Conservation (phyloP, 2,113 vertebrate species). For the Solea solea region DNA sequence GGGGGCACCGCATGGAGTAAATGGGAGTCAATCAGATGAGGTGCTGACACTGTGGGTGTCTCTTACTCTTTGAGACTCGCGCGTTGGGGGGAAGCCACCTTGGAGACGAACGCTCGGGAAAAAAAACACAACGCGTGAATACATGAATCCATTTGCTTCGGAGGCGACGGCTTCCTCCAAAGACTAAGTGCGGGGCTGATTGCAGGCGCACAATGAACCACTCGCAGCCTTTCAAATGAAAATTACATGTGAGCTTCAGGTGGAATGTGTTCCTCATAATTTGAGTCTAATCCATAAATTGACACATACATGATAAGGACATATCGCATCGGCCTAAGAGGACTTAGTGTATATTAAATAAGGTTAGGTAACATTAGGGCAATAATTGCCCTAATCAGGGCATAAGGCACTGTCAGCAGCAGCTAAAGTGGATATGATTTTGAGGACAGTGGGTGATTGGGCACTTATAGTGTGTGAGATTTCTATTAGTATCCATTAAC, state of each 20-base stretch:
- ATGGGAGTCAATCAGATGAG: conserved; percentile 49
- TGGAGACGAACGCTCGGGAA: conserved; percentile 29
- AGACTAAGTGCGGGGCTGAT: conserved; percentile 28
- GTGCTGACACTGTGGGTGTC: conserved; percentile 48
- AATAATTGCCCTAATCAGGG: conserved; percentile 51
- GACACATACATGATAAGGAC: conserved; percentile 4
- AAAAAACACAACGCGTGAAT: conserved; percentile 45
- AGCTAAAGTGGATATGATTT: conserved; percentile 57
- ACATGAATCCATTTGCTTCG: conserved; percentile 41
- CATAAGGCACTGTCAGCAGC: conserved; percentile 17
- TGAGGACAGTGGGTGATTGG: conserved; percentile 57
- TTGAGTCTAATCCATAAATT: conserved; percentile 12
- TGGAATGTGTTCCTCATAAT: background rate
- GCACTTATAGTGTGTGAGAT: conserved; percentile 48
- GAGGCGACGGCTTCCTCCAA: conserved; percentile 28
- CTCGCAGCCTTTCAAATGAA: conserved; percentile 19
- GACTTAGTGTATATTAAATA: background rate
- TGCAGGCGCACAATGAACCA: conserved; percentile 11
- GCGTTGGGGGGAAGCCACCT: conserved; percentile 45
- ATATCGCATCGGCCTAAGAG: background rate
- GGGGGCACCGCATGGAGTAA: conserved; percentile 34
- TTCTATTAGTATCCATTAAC: conserved; percentile 62
- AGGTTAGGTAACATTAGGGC: background rate
- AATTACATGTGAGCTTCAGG: conserved; percentile 15
- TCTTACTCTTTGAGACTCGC: conserved; percentile 33